phyloP scores from a whole-genome alignment of 1,140 invertebrate genomes.

The Halesus radiatus region DNA sequence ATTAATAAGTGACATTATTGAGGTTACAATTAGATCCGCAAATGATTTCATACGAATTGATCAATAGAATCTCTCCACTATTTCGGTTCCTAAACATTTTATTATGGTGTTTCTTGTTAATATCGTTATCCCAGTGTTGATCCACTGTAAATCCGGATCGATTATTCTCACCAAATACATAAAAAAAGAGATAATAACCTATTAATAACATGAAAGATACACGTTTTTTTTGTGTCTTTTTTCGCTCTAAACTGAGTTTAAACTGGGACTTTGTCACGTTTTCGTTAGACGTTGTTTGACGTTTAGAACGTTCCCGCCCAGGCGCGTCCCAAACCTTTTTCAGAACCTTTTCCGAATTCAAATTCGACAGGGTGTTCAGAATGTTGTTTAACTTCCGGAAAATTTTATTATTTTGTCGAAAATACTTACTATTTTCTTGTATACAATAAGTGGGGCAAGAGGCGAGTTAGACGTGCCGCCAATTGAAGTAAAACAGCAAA shows the following conservation, averaged over 20 bases:
- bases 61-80: too few species aligned
- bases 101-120: too few species aligned
- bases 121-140: neutral
- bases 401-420: too few species aligned
- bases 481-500: too few species aligned
- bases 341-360: neutral
- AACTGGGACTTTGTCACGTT: conserved; percentile 12
- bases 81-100: too few species aligned
- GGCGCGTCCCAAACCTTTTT: conserved; percentile 3
- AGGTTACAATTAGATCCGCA: too few species aligned
- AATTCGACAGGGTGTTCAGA: neutral
- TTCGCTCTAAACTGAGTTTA: neutral
- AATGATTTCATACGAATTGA: too few species aligned
- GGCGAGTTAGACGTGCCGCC: too few species aligned
- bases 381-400: too few species aligned
- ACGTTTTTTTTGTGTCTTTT: neutral
- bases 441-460: too few species aligned
- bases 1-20: too few species aligned
- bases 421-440: too few species aligned
- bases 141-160: neutral
- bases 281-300: conserved; percentile 15
- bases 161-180: conserved; percentile 8
- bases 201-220: conserved; percentile 1
- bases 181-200: conserved; percentile 15
- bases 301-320: conserved; percentile 19